Base-by-base conservation (phyloP, 1,140 invertebrate species). In the Tetramorium alpestre region DNA sequence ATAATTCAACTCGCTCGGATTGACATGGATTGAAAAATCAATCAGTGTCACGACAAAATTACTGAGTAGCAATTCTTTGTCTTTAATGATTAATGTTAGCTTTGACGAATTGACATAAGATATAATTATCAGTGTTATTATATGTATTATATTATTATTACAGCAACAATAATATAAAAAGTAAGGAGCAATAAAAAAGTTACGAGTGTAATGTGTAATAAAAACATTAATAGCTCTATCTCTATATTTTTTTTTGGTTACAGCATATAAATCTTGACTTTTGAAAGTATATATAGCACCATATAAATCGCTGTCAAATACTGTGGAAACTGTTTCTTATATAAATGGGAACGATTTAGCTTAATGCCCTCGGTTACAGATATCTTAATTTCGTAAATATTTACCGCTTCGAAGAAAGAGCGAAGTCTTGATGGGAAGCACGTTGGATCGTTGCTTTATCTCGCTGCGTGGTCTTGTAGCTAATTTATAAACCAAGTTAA, bases 401-500 rank as follows among this genome's bases (percentile, higher is more conserved):
- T 92, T 86, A 87, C 86, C 82, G 73, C 73, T n/a, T 81, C 81
- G 88, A 75, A 81, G 89, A 90, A 85, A 87, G 81, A 87, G 33
- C 72, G 62, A n/a, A 82, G 84, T 65, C 75, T 49, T 51, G 80
- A 41, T 64, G 73, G 78, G 73, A 85, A 88, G 75, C 75, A 73
- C 87, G 60, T 44, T 67, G 73, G 72, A 56, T 47, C 10, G 67
- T 44, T 62, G 49, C 73, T 89, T 93, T 94, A 94, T 94, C 93
- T 94, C 56, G 84, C 69, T 22, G 22, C 88, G 81, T 89, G 87
- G 82, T 90, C 92, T 94, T 91, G 93, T 93, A 93, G 88, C 92
- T 94, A 93, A 94, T 94, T 94, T 94, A 94, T 94, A 91, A 92
- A 87, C 88, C 56, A 75, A 90, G 90, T 93, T 94, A 93, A 92